Evolutionary conservation across 2,113 vertebrate species (phyloP).

Genomic region (Onychostoma macrolepis): DNA sequence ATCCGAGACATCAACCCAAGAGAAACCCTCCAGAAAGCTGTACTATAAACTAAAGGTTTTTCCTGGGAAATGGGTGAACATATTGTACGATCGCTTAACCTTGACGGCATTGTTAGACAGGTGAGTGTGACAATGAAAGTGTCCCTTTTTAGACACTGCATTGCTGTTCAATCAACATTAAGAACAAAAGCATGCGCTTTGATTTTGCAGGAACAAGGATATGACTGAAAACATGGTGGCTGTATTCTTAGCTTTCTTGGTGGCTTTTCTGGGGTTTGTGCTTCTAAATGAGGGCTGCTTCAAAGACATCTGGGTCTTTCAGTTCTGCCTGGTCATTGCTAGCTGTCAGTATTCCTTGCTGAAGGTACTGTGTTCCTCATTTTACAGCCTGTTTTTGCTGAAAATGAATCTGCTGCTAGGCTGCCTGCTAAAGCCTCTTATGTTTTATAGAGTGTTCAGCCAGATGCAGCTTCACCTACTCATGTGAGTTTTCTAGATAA

Average conservation of each 20-base stretch:
- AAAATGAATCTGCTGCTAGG: background rate
- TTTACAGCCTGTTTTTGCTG: background rate
- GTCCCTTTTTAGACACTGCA: background rate
- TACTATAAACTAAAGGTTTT: constrained; percentile 94
- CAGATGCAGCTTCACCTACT: constrained; percentile 94
- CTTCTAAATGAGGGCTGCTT: constrained; percentile 92
- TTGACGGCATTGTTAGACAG: constrained; percentile 89
- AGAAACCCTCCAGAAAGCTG: constrained; percentile 84
- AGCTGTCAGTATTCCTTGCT: constrained; percentile 97
- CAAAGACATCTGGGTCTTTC: constrained; percentile 91
- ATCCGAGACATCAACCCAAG: constrained; percentile 84
- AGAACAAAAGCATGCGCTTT: background rate
- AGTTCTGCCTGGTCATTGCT: constrained; percentile 95
- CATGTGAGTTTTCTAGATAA: constrained; percentile 83
- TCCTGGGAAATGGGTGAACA: constrained; percentile 93
- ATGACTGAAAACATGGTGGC: constrained; percentile 88
- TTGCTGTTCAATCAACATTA: background rate
- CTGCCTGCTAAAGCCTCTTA: constrained; percentile 39
- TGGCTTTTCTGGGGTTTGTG: constrained; percentile 92
- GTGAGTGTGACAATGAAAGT: constrained; percentile 69
- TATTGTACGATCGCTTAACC: constrained; percentile 92
- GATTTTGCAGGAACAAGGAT: constrained; percentile 79
- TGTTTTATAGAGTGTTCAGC: constrained; percentile 89
- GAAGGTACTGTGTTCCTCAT: constrained; percentile 79
- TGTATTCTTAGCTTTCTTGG: constrained; percentile 86